Conservation (phyloP, 37 sponge, comb jelly and placozoan species). For the Dysidea cf. avara region DNA sequence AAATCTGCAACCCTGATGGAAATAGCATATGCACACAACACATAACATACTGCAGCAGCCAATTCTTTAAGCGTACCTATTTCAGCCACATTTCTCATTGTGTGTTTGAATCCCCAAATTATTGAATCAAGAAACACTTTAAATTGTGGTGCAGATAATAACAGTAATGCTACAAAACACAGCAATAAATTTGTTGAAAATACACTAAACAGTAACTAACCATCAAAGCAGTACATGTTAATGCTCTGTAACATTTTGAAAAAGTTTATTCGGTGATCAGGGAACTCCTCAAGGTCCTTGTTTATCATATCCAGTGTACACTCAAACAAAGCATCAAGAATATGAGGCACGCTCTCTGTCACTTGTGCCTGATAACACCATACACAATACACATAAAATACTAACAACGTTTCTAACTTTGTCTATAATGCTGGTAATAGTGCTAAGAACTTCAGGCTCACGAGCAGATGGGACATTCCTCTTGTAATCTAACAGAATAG, state of each 20-base stretch:
- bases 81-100: constrained; percentile 97
- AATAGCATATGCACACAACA: not conserved
- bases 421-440: constrained; percentile 85
- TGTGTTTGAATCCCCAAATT: constrained; percentile 97
- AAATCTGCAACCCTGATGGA: constrained; percentile 21
- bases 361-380: constrained; percentile 30
- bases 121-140: constrained; percentile 89
- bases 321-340: constrained; percentile 92
- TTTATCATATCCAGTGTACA: constrained; percentile 99
- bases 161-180: constrained; percentile 66
- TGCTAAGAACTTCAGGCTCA: constrained; percentile 94
- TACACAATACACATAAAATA: no score
- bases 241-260: constrained; percentile 85
- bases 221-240: constrained; percentile 80
- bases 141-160: constrained; percentile 84
- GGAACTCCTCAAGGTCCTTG: constrained; percentile 89
- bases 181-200: not conserved
- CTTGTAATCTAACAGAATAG: constrained; percentile 89
- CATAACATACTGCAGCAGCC: no score
- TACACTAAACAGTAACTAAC: constrained; percentile 23
- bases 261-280: constrained; percentile 96
- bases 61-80: constrained; percentile 46
- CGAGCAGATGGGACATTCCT: constrained; percentile 92
- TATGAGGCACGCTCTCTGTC: constrained; percentile 74
- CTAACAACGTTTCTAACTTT: constrained; percentile 38